Evolutionary conservation across 2,888 invertebrate genomes (phyloP), one percentile per base, ranked within the genome.

Genomic region (Idaea dimidiata): DNA sequence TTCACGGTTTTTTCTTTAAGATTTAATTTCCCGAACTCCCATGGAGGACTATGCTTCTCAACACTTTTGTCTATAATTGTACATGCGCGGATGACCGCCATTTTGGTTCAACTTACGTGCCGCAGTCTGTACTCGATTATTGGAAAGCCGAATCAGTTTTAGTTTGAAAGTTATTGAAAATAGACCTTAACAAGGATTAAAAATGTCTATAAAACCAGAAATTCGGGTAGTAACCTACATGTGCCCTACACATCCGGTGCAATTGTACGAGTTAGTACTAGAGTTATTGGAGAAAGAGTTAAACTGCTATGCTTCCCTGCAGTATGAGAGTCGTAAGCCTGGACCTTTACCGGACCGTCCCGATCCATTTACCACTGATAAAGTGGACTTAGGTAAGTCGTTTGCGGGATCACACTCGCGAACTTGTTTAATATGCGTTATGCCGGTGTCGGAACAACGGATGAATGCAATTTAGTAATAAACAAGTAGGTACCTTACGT

Each of bases 191-290:
- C 14, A 32, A 32, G 43, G 56, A 18, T 58, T 62, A 60, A 83
- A 75, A 72, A 91, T 91, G 91, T 80, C 88, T 54, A 71, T 74
- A 69, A 87, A 84, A 70, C 72, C 75, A 63, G 88, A 91, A 69
- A 78, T 95, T 62, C 91, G 94, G 14, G 77, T 94, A 58, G 88
- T 93, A 67, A 94, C 94, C 0, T 95, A 94, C 76, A 92, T 95
- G 92, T 93, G 93, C 69, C 95, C 95, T 16, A 93, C 93, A 58
- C 91, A 94, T 68, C 94, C 94, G 6, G 92, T 95, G 56, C 93
- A 94, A 74, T 78, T 94, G 57, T 95, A 94, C 79, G 94, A 94
- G 77, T 80, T 91, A 65, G 85, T 94, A 55, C 73, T 93, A 76
- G 89, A 93, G 61, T 87, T 94, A 64, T 76, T 95, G 66, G 95